These are phyloP conservation scores for Euzophera pinguis DNA, from an alignment of 2,888 invertebrate genomes.

Conservation along the genomic window DNA sequence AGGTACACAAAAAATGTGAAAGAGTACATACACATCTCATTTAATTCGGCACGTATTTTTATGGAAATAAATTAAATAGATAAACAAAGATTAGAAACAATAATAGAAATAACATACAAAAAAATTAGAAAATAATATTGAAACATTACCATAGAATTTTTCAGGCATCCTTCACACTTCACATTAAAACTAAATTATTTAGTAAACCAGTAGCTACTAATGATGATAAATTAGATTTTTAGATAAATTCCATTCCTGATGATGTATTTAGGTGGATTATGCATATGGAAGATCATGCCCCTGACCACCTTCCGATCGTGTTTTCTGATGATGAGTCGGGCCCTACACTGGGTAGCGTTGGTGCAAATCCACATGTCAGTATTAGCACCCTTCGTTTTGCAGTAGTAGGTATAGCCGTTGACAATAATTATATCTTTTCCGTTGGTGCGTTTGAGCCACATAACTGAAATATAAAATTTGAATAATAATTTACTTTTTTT, in stretches of 20 bases:
- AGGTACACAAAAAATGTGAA: too few relatives aligned
- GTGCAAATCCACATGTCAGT: conserved; percentile 26
- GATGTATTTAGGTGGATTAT: conserved; percentile 18
- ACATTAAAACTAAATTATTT: too few relatives aligned
- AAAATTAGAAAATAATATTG: too few relatives aligned
- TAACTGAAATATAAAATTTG: conserved; percentile 20
- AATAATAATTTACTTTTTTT: too few relatives aligned
- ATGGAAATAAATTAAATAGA: too few relatives aligned
- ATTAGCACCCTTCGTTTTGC: conserved; percentile 19
- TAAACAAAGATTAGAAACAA: too few relatives aligned
- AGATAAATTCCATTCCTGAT: conserved; percentile 21
- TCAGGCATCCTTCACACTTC: too few relatives aligned
- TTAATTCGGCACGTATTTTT: too few relatives aligned
- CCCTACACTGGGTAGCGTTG: conserved; percentile 25
- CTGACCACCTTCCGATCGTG: conserved; percentile 18
- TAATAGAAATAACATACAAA: too few relatives aligned
- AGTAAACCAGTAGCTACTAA: too few relatives aligned
- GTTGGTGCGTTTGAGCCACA: conserved; percentile 22
- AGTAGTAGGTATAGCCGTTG: conserved; percentile 29
- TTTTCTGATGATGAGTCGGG: conserved; percentile 25
- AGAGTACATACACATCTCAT: too few relatives aligned
- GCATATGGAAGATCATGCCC: conserved; percentile 16
- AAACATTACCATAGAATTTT: too few relatives aligned
- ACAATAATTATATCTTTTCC: conserved; percentile 26
- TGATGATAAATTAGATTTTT: conserved; percentile 14